Base-by-base conservation (phyloP, 2,888 invertebrate species). In the Drosophila planitibia region DNA sequence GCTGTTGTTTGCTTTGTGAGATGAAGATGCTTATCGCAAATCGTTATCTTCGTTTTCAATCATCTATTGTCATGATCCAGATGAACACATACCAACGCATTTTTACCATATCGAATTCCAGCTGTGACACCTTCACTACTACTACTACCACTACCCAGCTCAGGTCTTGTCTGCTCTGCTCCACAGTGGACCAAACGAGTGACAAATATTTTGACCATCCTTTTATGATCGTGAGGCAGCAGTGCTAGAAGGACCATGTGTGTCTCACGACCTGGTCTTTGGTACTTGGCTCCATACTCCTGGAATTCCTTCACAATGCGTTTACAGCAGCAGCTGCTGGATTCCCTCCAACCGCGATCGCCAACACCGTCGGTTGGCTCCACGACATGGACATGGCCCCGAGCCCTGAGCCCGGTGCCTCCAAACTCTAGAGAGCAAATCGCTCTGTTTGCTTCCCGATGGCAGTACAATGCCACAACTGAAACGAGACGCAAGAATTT, bases 161-260 rank as follows among this genome's bases (percentile, higher is more conserved):
- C 57, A 66, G 58, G 49, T 6, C 32, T 58, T 32, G 32, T 66
- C 54, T 47, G 47, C 22, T 1, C 47, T 4, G 47, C 16, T 51
- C 47, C 60, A 60, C 55, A 52, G n/a, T 41, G 75, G 41, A 54
- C 59, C 39, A 49, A 69, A 72, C 73, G 73, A 74, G 85, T 69
- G 67, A 79, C 75, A 87, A 89, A 83, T 90, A 91, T 91, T 82
- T 74, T 61, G 78, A 73, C 76, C 82, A 91, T 91, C 85, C 83
- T 89, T 88, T 90, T 90, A 81, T 88, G 83, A 89, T 90, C 90
- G 86, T 91, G 91, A 78, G 75, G 76, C 81, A 84, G 57, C 51
- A 51, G 51, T 30, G 51, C 28, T 59, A 68, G 62, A 78, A 82
- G 85, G 86, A 85, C 75, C 71, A 70, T 62, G 69, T 76, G 69